These are phyloP conservation scores for Lophius americanus DNA, from an alignment of 2,797 vertebrate species.

Conservation along the genomic window DNA sequence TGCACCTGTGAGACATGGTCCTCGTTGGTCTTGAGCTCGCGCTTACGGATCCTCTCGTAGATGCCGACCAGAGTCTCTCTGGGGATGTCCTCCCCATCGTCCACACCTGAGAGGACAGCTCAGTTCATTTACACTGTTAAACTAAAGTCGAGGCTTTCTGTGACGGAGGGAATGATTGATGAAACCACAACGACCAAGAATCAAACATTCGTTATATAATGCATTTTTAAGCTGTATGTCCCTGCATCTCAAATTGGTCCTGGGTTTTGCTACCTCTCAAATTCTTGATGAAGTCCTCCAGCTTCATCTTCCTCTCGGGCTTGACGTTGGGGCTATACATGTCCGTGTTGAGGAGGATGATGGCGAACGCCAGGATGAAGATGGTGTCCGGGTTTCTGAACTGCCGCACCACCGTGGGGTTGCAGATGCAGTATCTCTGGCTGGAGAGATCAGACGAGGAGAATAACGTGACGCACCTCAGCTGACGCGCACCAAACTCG, in stretches of 20 bases:
- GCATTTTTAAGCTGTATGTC: not conserved
- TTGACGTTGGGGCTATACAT: conserved; percentile 99
- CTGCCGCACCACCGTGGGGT: conserved; percentile 94
- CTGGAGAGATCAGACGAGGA: conserved; percentile 68
- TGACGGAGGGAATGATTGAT: not conserved
- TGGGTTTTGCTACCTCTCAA: conserved; percentile 86
- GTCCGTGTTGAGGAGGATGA: conserved; percentile 98
- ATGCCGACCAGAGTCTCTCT: conserved; percentile 94
- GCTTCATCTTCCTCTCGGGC: conserved; percentile 97
- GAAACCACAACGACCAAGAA: no score
- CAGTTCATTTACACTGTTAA: not conserved
- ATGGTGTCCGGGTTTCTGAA: conserved; percentile 98
- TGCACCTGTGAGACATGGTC: conserved; percentile 98
- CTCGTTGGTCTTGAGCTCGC: conserved; percentile 97
- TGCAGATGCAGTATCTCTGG: conserved; percentile 98
- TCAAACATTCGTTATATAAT: no score
- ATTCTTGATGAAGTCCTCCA: conserved; percentile 98
- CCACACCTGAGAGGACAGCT: conserved; percentile 83
- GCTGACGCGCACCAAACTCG: conserved; percentile 1
- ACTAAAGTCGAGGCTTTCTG: not conserved
- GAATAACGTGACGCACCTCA: not conserved
- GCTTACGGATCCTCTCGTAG: conserved; percentile 95
- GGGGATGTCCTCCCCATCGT: conserved; percentile 97
- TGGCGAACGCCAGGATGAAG: conserved; percentile 98
- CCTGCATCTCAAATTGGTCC: not conserved